phyloP scores from a whole-genome alignment of 2,113 vertebrate genomes.

The Columba janthina region DNA sequence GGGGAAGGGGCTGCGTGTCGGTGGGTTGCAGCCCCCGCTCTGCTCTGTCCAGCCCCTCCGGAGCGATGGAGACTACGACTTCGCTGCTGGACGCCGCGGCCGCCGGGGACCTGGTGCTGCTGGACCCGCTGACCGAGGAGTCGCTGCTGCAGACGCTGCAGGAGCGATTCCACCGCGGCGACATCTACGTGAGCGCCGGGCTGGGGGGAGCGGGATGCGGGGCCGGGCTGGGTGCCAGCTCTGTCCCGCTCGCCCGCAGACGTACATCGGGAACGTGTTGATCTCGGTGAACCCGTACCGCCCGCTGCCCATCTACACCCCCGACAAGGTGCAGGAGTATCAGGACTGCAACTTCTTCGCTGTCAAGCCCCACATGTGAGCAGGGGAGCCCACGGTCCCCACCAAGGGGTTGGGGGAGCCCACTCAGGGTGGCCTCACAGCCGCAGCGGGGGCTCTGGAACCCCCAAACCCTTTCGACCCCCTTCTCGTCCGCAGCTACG shows the following conservation, averaged over 20 bases:
- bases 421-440: rapidly evolving
- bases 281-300: slow-evolving; percentile 80
- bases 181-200: slow-evolving; percentile 76
- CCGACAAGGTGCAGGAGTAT: slow-evolving; percentile 73
- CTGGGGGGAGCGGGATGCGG: not conserved
- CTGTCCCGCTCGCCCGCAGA: slow-evolving; percentile 22
- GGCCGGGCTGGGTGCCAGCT: too few relatives aligned
- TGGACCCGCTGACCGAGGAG: slow-evolving; percentile 76
- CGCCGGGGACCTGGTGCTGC: slow-evolving; percentile 76
- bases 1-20: not conserved
- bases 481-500: slow-evolving; percentile 63
- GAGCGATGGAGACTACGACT: slow-evolving; percentile 44
- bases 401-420: not conserved
- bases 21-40: not conserved
- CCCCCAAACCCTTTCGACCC: not conserved
- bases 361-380: slow-evolving; percentile 82
- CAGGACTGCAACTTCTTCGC: slow-evolving; percentile 75
- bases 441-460: rapidly evolving
- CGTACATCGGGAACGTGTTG: slow-evolving; percentile 80
- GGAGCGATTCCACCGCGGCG: slow-evolving; percentile 66
- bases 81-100: slow-evolving; percentile 63
- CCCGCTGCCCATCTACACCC: slow-evolving; percentile 77
- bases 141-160: slow-evolving; percentile 75
- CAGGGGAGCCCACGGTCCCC: rapidly evolving
- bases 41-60: not conserved